Evolutionary conservation across 2,113 vertebrate genomes (phyloP).

Genomic region (Dasypus novemcinctus): DNA sequence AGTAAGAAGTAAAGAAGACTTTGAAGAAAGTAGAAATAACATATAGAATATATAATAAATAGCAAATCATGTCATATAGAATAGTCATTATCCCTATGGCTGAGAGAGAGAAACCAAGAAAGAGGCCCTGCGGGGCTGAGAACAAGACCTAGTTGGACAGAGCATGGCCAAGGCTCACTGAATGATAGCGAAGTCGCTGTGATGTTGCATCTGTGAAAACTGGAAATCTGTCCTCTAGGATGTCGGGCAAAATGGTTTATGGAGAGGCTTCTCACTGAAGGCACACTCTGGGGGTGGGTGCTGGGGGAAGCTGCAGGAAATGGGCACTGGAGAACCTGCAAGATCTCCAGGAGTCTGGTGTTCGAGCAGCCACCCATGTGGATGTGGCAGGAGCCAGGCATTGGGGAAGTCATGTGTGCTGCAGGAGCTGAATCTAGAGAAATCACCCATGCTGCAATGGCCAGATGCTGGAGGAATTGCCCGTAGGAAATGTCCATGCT

Average conservation of each 20-base stretch:
- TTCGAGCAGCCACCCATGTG: not conserved
- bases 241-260: not conserved
- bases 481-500: not conserved
- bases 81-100: not conserved
- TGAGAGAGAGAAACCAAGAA: not conserved
- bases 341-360: not conserved
- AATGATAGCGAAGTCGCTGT: not conserved
- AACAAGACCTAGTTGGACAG: not conserved
- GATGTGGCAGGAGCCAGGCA: accelerated
- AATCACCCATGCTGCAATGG: accelerated
- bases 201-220: not conserved
- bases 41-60: not conserved
- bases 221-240: not conserved
- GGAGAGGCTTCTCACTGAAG: not conserved
- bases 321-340: accelerated
- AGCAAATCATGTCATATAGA: not conserved
- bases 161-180: not conserved
- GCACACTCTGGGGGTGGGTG: too few species aligned
- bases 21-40: not conserved
- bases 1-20: not conserved
- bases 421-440: not conserved
- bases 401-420: not conserved
- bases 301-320: not conserved
- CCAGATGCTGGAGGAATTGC: not conserved
- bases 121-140: not conserved